Percentiles rank a stretch among this genome's conserved stretches.
Evolutionary conservation across 1,140 invertebrate genomes (phyloP).

Genomic region (Aphelenchoides besseyi): DNA sequence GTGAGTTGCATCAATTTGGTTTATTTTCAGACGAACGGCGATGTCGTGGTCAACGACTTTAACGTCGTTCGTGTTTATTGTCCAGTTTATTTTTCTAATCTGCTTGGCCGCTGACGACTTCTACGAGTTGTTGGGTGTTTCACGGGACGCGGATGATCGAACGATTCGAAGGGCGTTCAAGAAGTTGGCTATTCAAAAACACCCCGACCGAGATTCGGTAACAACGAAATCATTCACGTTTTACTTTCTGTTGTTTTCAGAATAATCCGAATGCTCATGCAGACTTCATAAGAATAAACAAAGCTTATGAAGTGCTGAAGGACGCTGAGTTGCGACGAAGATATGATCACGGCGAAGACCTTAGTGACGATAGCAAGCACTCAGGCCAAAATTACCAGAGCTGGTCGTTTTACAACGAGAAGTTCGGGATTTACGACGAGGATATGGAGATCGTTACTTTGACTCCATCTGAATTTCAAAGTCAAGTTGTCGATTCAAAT

Average conservation of each 20-base stretch:
- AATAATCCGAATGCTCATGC: slow-evolving; percentile 73
- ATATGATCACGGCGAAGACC: slow-evolving; percentile 78
- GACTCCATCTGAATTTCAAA: slow-evolving; percentile 71
- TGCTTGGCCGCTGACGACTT: slow-evolving; percentile 60
- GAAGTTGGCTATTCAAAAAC: slow-evolving; percentile 74
- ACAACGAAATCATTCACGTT: slow-evolving; percentile 27
- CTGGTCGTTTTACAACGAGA: slow-evolving; percentile 78
- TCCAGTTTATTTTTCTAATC: not conserved
- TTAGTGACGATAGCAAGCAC: slow-evolving; percentile 67
- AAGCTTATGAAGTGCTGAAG: slow-evolving; percentile 80
- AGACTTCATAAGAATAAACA: slow-evolving; percentile 74
- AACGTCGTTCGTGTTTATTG: too few species aligned
- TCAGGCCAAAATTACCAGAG: slow-evolving; percentile 70
- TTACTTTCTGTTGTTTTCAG: slow-evolving; percentile 63
- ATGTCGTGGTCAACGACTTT: too few species aligned
- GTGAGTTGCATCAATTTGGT: too few species aligned
- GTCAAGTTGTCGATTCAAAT: slow-evolving; percentile 69
- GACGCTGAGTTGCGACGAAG: slow-evolving; percentile 75
- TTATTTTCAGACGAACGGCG: too few species aligned
- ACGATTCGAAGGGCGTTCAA: slow-evolving; percentile 80
- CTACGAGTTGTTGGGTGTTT: slow-evolving; percentile 73
- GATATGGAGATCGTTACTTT: slow-evolving; percentile 78
- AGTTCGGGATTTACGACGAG: slow-evolving; percentile 81
- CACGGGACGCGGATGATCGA: slow-evolving; percentile 71
- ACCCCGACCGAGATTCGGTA: slow-evolving; percentile 81